Percentiles rank a stretch among this genome's conserved stretches.
These are phyloP conservation scores for Lasioglossum lativentre DNA, from an alignment of 2,888 invertebrate species.

Conservation along the genomic window DNA sequence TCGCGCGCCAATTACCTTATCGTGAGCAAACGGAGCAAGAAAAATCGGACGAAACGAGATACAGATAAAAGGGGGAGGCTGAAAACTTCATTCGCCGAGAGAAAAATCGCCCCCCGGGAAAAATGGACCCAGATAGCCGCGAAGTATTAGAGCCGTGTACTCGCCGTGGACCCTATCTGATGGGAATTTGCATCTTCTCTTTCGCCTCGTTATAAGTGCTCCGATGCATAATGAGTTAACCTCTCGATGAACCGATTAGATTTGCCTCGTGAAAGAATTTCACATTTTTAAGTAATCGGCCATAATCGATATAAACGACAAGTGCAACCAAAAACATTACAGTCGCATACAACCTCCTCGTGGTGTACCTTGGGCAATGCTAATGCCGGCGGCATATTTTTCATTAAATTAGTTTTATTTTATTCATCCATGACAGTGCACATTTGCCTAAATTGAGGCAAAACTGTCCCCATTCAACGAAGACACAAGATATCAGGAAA, in stretches of 20 bases:
- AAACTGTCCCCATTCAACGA: too few relatives aligned
- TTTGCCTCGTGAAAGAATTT: background rate
- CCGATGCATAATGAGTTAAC: background rate
- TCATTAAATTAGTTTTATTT: too few relatives aligned
- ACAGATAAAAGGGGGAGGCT: slow-evolving; percentile 39
- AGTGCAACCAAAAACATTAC: too few relatives aligned
- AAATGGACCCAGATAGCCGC: slow-evolving; percentile 64
- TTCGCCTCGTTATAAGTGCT: slow-evolving; percentile 63
- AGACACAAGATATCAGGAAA: too few relatives aligned
- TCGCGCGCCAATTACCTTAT: slow-evolving; percentile 76
- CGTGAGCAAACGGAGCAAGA: slow-evolving; percentile 42
- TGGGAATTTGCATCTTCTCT: slow-evolving; percentile 73
- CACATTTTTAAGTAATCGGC: background rate
- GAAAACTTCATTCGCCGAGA: slow-evolving; percentile 52
- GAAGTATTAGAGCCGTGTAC: slow-evolving; percentile 76
- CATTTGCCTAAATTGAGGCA: too few relatives aligned
- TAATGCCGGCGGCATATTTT: too few relatives aligned
- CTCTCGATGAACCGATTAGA: background rate
- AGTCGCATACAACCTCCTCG: too few relatives aligned
- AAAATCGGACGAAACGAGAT: slow-evolving; percentile 36
- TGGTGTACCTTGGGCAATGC: too few relatives aligned
- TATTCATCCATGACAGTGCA: too few relatives aligned
- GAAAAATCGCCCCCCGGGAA: slow-evolving; percentile 55
- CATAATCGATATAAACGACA: too few relatives aligned
- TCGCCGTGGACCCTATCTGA: slow-evolving; percentile 74